Evolutionary conservation across 2,888 invertebrate genomes (phyloP).

Genomic region (Acrobasis repandana): DNA sequence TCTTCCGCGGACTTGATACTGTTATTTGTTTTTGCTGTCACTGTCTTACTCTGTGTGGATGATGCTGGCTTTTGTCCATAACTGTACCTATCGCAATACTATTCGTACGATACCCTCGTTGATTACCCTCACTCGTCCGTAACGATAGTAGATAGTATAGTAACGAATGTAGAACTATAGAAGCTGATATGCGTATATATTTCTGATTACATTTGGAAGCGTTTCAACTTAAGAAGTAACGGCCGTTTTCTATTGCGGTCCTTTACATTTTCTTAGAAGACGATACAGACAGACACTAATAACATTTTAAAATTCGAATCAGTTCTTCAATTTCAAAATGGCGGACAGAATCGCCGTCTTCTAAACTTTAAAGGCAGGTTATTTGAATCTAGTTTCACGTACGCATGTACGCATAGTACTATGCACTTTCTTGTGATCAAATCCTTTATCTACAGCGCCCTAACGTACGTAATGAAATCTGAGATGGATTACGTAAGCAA

Average conservation of each 20-base stretch:
- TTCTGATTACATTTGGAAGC: no score
- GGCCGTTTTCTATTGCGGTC: no score
- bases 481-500: slow-evolving; percentile 11
- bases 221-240: no score
- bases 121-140: not conserved
- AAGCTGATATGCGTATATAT: no score
- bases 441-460: slow-evolving; percentile 52
- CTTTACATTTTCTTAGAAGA: no score
- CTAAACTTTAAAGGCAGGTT: no score
- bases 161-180: not conserved
- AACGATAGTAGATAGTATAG: not conserved
- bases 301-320: no score
- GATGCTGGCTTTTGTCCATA: slow-evolving; percentile 37
- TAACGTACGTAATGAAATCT: slow-evolving; percentile 29
- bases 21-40: slow-evolving; percentile 48
- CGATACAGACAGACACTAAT: no score
- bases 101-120: slow-evolving; percentile 11
- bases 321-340: no score
- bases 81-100: slow-evolving; percentile 28
- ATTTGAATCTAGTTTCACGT: no score
- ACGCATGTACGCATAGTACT: slow-evolving; percentile 25
- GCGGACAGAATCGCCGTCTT: no score
- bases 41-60: slow-evolving; percentile 47
- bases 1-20: slow-evolving; percentile 45
- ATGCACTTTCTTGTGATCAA: slow-evolving; percentile 57